These are phyloP conservation scores for Noctua pronuba DNA, from an alignment of 2,888 invertebrate species.

Conservation along the genomic window DNA sequence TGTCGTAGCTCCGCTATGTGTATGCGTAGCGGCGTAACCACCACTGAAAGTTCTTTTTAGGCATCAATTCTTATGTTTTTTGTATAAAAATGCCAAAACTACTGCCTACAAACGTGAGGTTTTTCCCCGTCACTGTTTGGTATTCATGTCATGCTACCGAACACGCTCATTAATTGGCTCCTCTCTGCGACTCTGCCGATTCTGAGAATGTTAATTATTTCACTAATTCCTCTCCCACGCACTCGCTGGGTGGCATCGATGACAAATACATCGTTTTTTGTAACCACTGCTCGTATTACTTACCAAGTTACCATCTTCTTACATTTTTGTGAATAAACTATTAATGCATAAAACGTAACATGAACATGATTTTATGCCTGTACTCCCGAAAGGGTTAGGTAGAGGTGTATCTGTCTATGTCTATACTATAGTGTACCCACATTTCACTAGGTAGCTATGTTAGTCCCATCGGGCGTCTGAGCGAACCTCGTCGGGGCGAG, in stretches of 20 bases:
- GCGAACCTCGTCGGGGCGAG: not conserved
- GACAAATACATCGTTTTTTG: conserved; percentile 29
- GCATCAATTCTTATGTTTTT: not conserved
- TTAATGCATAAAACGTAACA: not conserved
- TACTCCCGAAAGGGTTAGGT: not conserved
- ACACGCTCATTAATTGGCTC: conserved; percentile 40
- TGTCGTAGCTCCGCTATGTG: not conserved
- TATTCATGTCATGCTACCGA: conserved; percentile 12
- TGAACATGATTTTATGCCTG: not conserved
- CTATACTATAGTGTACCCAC: not conserved
- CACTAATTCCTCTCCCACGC: conserved; percentile 54
- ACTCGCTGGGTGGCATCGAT: conserved; percentile 40
- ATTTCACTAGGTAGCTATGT: not conserved
- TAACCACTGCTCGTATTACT: conserved; percentile 5
- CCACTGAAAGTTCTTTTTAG: not conserved
- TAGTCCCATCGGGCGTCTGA: not conserved
- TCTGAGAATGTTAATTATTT: conserved; percentile 57
- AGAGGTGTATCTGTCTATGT: not conserved
- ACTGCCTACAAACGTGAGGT: not conserved
- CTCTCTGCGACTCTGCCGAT: conserved; percentile 4
- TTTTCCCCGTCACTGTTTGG: not conserved
- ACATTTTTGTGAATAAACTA: conserved; percentile 8
- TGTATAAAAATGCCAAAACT: not conserved
- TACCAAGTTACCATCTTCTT: conserved; percentile 7
- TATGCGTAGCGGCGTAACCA: not conserved